Conservation (phyloP, 2,797 vertebrate genomes). For the Peromyscus eremicus region DNA sequence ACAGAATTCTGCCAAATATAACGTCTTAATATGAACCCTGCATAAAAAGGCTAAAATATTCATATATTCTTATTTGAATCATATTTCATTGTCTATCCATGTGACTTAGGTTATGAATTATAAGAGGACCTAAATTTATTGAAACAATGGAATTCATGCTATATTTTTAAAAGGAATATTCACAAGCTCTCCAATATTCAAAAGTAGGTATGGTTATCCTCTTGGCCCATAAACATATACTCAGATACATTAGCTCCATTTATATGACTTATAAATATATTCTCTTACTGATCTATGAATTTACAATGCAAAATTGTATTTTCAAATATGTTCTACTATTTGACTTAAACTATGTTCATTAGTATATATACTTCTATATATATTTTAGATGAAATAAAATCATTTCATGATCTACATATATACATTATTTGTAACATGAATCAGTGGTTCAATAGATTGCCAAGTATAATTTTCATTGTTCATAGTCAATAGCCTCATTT, state of each 20-base stretch:
- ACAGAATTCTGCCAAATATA: constrained; percentile 49
- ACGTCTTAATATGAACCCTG: constrained; percentile 54
- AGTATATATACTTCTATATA: neutral
- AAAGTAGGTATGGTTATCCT: neutral
- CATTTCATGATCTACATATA: neutral
- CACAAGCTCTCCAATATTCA: neutral
- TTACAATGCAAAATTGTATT: neutral
- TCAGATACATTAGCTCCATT: neutral
- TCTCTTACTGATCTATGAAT: neutral
- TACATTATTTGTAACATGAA: neutral
- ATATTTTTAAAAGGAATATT: neutral
- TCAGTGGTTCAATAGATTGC: neutral
- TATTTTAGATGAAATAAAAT: neutral
- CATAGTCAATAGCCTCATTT: neutral
- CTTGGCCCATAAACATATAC: neutral
- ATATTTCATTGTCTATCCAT: constrained; percentile 52
- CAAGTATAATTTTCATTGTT: neutral
- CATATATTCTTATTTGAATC: constrained; percentile 67
- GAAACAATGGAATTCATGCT: constrained; percentile 40
- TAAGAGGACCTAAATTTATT: neutral
- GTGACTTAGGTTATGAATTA: constrained; percentile 55
- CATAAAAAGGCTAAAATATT: constrained; percentile 57
- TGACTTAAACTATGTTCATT: neutral
- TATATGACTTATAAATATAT: neutral
- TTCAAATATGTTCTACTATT: neutral